A percentile compares a stretch with the other conserved stretches of the same genome.
These are phyloP conservation scores for Carcina quercana DNA, from an alignment of 2,888 invertebrate species.

Conservation along the genomic window DNA sequence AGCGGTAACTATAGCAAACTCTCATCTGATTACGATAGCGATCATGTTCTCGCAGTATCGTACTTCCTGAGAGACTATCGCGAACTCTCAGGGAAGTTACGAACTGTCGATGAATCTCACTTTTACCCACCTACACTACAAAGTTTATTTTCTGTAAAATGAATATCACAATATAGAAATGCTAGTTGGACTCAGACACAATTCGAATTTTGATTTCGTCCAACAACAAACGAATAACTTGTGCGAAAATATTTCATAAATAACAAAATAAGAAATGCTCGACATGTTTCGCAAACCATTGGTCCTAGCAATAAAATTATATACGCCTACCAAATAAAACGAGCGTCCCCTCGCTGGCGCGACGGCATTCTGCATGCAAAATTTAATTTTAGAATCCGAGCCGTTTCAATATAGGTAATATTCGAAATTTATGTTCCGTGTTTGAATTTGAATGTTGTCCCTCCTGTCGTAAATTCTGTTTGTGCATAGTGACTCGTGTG, in stretches of 20 bases:
- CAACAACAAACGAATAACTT: neutral
- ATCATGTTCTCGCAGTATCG: too few species aligned
- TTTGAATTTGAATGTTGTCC: conserved; percentile 49
- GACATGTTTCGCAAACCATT: conserved; percentile 65
- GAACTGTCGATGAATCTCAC: too few species aligned
- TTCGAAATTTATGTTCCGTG: conserved; percentile 66
- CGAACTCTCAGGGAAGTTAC: too few species aligned
- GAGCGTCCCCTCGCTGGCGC: conserved; percentile 37
- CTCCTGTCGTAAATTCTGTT: conserved; percentile 34
- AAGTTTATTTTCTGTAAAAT: too few species aligned
- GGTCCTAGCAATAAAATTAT: conserved; percentile 72
- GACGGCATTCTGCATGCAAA: conserved; percentile 66
- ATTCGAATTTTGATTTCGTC: neutral
- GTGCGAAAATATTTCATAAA: conserved; percentile 29
- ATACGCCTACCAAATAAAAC: conserved; percentile 73
- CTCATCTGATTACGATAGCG: too few species aligned
- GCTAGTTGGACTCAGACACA: too few species aligned
- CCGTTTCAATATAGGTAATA: conserved; percentile 71
- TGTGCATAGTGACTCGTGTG: conserved; percentile 21
- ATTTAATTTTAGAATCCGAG: conserved; percentile 70
- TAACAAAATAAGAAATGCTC: conserved; percentile 44
- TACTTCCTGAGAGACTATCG: too few species aligned
- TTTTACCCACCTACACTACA: too few species aligned
- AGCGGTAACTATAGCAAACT: too few species aligned
- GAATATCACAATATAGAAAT: too few species aligned